Evolutionary conservation across 1,140 invertebrate genomes (phyloP).

Genomic region (Pararge aegeria): DNA sequence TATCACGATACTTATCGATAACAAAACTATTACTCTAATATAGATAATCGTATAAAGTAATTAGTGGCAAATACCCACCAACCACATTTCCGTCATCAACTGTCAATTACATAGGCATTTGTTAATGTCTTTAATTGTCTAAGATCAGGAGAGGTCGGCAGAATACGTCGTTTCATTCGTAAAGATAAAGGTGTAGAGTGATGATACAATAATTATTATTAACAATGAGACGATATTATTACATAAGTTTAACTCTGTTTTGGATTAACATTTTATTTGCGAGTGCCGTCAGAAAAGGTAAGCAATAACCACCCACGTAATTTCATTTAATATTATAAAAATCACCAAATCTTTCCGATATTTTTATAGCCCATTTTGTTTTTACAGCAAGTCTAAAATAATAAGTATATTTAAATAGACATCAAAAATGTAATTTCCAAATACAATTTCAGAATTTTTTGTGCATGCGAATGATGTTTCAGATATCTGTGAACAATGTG

Average conservation of each 20-base stretch:
- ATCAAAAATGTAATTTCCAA: no score
- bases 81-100: constrained; percentile 14
- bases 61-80: constrained; percentile 22
- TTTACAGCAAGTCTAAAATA: no score
- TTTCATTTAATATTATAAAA: not conserved
- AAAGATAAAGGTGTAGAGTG: not conserved
- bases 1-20: constrained; percentile 9
- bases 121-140: constrained; percentile 7
- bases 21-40: constrained; percentile 17
- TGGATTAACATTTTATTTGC: constrained; percentile 8
- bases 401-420: no score
- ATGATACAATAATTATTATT: not conserved
- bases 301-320: no score
- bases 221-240: not conserved
- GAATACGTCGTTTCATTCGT: constrained; percentile 8
- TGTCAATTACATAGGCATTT: constrained; percentile 24
- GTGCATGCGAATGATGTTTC: no score
- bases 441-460: no score
- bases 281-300: constrained; percentile 18
- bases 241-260: constrained; percentile 10
- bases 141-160: not conserved
- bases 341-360: no score
- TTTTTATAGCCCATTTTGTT: no score
- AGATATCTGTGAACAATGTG: constrained; percentile 32
- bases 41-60: constrained; percentile 15